Percentiles rank a stretch among this genome's conserved stretches.
Evolutionary conservation across 2,113 vertebrate genomes (phyloP).

Genomic region (Hemicordylus capensis): DNA sequence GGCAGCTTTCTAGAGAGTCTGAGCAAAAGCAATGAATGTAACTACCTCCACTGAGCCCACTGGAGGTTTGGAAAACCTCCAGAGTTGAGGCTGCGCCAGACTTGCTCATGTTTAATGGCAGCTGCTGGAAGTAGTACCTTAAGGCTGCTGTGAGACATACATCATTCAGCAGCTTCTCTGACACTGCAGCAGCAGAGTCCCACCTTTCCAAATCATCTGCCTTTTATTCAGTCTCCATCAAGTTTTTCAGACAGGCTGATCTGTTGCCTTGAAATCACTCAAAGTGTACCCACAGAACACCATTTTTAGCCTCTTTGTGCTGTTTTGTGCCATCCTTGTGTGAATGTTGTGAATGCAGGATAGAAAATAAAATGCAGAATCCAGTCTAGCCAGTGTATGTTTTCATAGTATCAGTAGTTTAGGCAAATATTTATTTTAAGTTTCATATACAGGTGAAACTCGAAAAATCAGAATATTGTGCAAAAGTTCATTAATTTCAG

Average conservation of each 20-base stretch:
- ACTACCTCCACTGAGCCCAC: slow-evolving; percentile 52
- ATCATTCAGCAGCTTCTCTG: accelerated
- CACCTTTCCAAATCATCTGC: accelerated
- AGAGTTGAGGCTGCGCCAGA: neutral
- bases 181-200: accelerated
- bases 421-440: neutral
- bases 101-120: neutral
- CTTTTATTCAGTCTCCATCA: accelerated
- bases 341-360: neutral
- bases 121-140: slow-evolving; percentile 4
- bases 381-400: neutral
- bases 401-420: neutral
- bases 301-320: neutral
- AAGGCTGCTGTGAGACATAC: neutral
- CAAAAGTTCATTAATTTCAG: too few relatives aligned
- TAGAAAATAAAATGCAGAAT: neutral
- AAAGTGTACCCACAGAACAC: neutral
- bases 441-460: neutral
- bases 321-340: neutral
- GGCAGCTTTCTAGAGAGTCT: slow-evolving; percentile 45
- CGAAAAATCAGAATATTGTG: too few relatives aligned
- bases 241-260: too few relatives aligned
- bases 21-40: slow-evolving; percentile 65
- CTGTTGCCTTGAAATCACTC: neutral
- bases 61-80: slow-evolving; percentile 50